Conservation (phyloP, 2,888 invertebrate species). For the Philereme vetulata region DNA sequence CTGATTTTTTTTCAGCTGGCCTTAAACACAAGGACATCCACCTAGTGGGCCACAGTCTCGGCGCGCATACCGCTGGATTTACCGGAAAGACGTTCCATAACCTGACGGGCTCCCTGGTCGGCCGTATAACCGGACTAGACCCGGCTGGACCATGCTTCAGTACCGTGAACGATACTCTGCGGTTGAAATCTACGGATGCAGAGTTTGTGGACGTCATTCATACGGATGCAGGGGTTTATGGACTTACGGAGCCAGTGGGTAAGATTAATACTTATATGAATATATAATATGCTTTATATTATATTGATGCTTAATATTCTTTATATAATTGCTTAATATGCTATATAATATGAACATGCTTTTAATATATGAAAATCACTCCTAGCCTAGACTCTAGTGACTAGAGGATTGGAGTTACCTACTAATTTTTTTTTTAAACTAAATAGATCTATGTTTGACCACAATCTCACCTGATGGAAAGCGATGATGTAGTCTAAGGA, state of each 20-base stretch:
- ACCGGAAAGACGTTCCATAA: slow-evolving; percentile 58
- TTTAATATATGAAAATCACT: no score
- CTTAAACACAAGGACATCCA: slow-evolving; percentile 56
- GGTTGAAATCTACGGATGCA: slow-evolving; percentile 59
- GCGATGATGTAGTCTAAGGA: no score
- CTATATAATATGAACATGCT: no score
- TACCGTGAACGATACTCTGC: slow-evolving; percentile 46
- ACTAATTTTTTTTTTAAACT: no score
- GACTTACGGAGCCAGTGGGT: slow-evolving; percentile 61
- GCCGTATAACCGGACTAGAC: slow-evolving; percentile 63
- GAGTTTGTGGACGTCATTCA: slow-evolving; percentile 67
- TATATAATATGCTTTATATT: no score
- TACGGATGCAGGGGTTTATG: slow-evolving; percentile 64
- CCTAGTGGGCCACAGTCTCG: slow-evolving; percentile 73
- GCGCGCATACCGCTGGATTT: slow-evolving; percentile 68
- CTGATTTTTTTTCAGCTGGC: slow-evolving; percentile 54
- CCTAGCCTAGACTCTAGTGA: no score
- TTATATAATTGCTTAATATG: no score
- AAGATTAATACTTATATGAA: background rate
- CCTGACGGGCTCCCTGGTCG: slow-evolving; percentile 54
- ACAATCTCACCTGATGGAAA: no score
- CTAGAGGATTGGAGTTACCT: no score
- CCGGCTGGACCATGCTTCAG: slow-evolving; percentile 53
- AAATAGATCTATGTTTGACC: no score
- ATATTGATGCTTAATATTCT: no score